Evolutionary conservation across 1,140 invertebrate genomes (phyloP), one percentile per base, ranked within the genome.

Genomic region (Oryctes rhinoceros): DNA sequence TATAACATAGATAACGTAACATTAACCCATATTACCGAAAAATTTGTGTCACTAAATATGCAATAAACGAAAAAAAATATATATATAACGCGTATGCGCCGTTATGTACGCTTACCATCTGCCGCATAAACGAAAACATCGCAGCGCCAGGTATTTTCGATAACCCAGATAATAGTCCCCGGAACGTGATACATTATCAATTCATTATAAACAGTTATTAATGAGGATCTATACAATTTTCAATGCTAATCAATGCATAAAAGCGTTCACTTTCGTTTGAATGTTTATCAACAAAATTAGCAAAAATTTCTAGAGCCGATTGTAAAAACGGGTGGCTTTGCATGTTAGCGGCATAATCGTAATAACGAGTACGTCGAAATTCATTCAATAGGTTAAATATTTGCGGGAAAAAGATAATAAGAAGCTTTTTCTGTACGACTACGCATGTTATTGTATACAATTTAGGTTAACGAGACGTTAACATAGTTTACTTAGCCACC

Each of bases 11-110:
- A 44, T 9, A 53, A 15, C 49, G 49, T 53, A 53, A 53, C 49
- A 53, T 53, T 53, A 53, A 53, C 49, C 49, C 49, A 53, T 53
- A 53, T 53, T 53, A n/a, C 49, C 4, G 13, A 15, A 4, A 53
- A 53, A 53, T 53, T 53, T n/a, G n/a, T 53, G 49, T 13, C 49
- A 53, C 49, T 53, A 53, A 53, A 53, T 53, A 53, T 15, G 49
- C n/a, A 13, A n/a, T 13, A 13, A 11, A 13, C 49, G 13, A 53
- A 53, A 53, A 53, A 7, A 53, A 53, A 53, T n/a, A n/a, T n/a
- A n/a, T n/a, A 53, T n/a, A 53, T 53, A 53, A 53, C 3, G 15
- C 15, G 4, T 53, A n/a, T 53, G 13, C 13, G 10, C 49, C 49
- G 49, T 53, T 53, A 53, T n/a, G 7, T 13, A 4, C 49, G 49